Percentiles rank a stretch among this genome's conserved stretches.
These are phyloP conservation scores for Mantis religiosa DNA, from an alignment of 2,888 invertebrate genomes.

Conservation along the genomic window DNA sequence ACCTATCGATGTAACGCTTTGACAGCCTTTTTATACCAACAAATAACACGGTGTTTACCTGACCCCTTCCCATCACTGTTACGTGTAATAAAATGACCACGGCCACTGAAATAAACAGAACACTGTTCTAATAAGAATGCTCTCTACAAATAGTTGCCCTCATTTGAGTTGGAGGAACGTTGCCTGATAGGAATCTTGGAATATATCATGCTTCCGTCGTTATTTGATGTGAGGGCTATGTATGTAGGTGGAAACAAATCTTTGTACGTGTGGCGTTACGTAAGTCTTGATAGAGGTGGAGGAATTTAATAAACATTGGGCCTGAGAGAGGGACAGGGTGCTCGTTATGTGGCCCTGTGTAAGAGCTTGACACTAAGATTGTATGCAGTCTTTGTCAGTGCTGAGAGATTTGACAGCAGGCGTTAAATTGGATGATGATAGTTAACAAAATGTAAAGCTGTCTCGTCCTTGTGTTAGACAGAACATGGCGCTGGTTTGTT, in stretches of 20 bases:
- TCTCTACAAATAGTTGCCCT: not conserved
- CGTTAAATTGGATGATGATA: not conserved
- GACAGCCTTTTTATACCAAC: no score
- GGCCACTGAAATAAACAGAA: not conserved
- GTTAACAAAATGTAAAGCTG: not conserved
- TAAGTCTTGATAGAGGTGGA: not conserved
- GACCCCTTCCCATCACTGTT: no score
- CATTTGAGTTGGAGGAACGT: not conserved
- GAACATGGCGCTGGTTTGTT: not conserved
- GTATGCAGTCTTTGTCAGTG: not conserved
- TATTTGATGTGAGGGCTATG: not conserved
- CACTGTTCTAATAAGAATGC: not conserved
- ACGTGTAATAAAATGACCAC: not conserved
- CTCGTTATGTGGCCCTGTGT: not conserved
- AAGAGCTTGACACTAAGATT: not conserved
- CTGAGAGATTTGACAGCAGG: not conserved
- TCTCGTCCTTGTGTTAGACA: not conserved
- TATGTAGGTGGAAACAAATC: not conserved
- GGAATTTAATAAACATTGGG: not conserved
- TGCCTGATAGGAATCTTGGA: not conserved
- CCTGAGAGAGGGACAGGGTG: not conserved
- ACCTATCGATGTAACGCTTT: no score
- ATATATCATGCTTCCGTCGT: not conserved
- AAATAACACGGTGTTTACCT: no score
- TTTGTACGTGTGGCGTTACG: not conserved